Percentiles rank a stretch among this genome's conserved stretches.
Evolutionary conservation across 2,113 vertebrate species (phyloP).

Genomic region (Callopanchax toddi): DNA sequence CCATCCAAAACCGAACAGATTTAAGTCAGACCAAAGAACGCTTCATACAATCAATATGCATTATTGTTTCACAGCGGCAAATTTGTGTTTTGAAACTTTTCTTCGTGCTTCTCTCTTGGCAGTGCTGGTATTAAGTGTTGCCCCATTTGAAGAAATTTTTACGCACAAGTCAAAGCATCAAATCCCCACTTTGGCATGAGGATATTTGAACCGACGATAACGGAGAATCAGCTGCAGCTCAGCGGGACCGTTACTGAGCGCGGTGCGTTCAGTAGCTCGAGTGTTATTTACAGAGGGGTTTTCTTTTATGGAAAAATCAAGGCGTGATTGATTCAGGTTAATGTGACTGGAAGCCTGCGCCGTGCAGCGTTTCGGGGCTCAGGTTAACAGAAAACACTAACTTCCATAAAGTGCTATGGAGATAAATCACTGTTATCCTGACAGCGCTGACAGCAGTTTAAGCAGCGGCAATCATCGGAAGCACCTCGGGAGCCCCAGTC

Average conservation of each 20-base stretch:
- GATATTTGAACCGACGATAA: conserved; percentile 65
- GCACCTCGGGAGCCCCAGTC: conserved; percentile 87
- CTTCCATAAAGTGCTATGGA: conserved; percentile 87
- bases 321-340: conserved; percentile 85
- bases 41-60: conserved; percentile 57
- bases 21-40: conserved; percentile 52
- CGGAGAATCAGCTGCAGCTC: conserved; percentile 48
- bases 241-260: conserved; percentile 45
- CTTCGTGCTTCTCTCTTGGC: conserved; percentile 44
- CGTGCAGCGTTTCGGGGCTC: conserved; percentile 74
- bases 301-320: conserved; percentile 86
- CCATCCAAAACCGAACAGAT: conserved; percentile 54
- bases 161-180: conserved; percentile 56
- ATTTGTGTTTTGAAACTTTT: conserved; percentile 51
- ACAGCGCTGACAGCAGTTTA: conserved; percentile 96
- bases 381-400: conserved; percentile 86
- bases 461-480: conserved; percentile 92
- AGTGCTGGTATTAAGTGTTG: conserved; percentile 57
- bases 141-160: conserved; percentile 52
- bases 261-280: conserved; percentile 60
- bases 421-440: conserved; percentile 99
- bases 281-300: conserved; percentile 80
- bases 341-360: conserved; percentile 78
- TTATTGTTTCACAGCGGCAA: conserved; percentile 64
- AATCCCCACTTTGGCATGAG: conserved; percentile 54